Conservation (phyloP, 2,888 invertebrate genomes). For the Dioctria linearis region DNA sequence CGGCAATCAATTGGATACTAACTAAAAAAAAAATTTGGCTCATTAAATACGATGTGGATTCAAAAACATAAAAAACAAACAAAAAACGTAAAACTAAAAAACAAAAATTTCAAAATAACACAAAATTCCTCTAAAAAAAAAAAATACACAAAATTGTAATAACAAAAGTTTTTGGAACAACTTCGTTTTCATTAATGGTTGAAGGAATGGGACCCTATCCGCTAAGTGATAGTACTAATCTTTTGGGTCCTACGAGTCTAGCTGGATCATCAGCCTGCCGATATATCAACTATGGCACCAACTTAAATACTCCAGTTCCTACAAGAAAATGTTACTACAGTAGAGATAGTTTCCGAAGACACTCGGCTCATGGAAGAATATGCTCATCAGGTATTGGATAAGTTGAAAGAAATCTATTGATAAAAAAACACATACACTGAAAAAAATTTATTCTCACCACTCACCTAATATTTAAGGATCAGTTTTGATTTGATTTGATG, state of each 20-base stretch:
- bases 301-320: conserved; percentile 70
- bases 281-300: conserved; percentile 71
- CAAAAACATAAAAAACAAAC: neutral
- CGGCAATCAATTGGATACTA: conserved; percentile 20
- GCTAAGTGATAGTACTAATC: conserved; percentile 70
- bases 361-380: conserved; percentile 72
- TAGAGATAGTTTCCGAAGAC: conserved; percentile 70
- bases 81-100: conserved; percentile 49
- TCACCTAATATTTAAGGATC: conserved; percentile 22
- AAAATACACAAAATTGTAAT: conserved; percentile 59
- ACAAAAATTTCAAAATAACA: conserved; percentile 56
- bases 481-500: conserved; percentile 47
- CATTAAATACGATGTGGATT: neutral
- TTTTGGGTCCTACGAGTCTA: conserved; percentile 69
- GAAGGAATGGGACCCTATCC: conserved; percentile 72
- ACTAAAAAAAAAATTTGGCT: conserved; percentile 20
- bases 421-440: conserved; percentile 13
- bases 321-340: conserved; percentile 68
- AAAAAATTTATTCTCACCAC: conserved; percentile 23
- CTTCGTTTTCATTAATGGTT: conserved; percentile 72
- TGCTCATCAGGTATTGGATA: conserved; percentile 67
- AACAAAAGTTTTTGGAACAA: conserved; percentile 71
- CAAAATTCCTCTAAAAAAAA: conserved; percentile 59
- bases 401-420: conserved; percentile 53
- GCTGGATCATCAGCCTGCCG: conserved; percentile 67